A percentile compares a stretch with the other conserved stretches of the same genome.
Conservation (phyloP, 2,797 vertebrate species). For the Oryzias dopingdopingensis region DNA sequence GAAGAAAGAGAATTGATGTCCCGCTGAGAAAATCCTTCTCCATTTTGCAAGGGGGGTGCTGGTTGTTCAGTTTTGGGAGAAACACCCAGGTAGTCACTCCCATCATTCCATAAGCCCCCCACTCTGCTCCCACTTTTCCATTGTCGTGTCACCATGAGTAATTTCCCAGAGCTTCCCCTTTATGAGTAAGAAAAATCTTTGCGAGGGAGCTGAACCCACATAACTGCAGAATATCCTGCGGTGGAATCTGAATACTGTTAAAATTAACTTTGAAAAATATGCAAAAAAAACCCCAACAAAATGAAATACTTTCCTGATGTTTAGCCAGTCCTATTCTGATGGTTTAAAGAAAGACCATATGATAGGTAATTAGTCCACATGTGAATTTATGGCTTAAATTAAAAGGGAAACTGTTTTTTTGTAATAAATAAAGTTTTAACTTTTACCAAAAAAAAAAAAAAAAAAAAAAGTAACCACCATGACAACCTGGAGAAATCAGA, state of each 20-base stretch:
- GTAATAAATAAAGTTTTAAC: too few relatives aligned
- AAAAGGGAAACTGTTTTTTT: too few relatives aligned
- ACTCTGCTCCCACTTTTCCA: slow-evolving; percentile 32
- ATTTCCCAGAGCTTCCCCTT: slow-evolving; percentile 48
- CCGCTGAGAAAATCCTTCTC: slow-evolving; percentile 59
- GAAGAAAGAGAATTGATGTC: slow-evolving; percentile 69
- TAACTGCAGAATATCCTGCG: slow-evolving; percentile 6
- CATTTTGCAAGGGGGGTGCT: slow-evolving; percentile 26
- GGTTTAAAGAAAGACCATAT: too few relatives aligned
- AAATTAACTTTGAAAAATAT: slow-evolving; percentile 8
- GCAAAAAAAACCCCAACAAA: not conserved
- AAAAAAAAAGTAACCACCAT: too few relatives aligned
- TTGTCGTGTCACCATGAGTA: slow-evolving; percentile 64
- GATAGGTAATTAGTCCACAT: too few relatives aligned
- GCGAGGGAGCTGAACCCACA: slow-evolving; percentile 29
- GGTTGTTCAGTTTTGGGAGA: slow-evolving; percentile 38
- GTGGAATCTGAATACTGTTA: slow-evolving; percentile 12
- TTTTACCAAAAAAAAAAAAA: too few relatives aligned
- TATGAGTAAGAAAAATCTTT: slow-evolving; percentile 39
- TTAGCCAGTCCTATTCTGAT: too few relatives aligned
- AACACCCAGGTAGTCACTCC: slow-evolving; percentile 52
- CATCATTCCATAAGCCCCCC: slow-evolving; percentile 21
- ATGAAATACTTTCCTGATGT: too few relatives aligned
- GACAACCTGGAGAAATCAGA: too few relatives aligned
- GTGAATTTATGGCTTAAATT: too few relatives aligned